Percentiles rank a stretch among this genome's conserved stretches.
Conservation (phyloP, 92 coral and sea anemone genomes). For the Parazoanthus swiftii region DNA sequence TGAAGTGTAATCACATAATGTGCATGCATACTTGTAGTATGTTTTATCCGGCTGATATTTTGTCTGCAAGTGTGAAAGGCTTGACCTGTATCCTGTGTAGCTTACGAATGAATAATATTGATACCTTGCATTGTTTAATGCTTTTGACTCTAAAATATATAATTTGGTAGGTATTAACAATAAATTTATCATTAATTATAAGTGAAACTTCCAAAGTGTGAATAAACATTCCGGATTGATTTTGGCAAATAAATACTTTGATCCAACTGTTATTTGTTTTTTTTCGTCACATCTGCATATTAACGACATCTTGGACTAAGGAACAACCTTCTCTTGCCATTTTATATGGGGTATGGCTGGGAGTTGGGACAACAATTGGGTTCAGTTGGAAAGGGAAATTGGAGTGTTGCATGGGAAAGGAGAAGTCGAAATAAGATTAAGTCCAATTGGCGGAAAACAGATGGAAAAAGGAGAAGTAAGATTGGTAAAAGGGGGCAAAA, state of each 20-base stretch:
- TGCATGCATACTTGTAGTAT: neutral
- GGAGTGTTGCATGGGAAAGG: no score
- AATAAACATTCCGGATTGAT: neutral
- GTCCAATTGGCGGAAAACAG: no score
- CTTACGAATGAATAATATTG: neutral
- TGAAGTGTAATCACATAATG: neutral
- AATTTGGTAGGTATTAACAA: neutral
- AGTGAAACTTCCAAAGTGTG: slow-evolving; percentile 1
- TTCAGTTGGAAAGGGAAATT: no score
- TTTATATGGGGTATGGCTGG: neutral
- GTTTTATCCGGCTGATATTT: neutral
- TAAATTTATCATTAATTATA: neutral
- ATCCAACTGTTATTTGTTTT: neutral
- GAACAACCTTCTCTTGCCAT: neutral
- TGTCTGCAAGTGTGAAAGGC: neutral
- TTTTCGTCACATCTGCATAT: neutral
- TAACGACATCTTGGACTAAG: neutral
- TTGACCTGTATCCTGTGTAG: neutral
- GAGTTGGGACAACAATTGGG: neutral
- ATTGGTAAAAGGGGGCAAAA: no score
- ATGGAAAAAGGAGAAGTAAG: neutral
- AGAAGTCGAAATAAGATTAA: neutral
- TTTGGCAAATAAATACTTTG: neutral
- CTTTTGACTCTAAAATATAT: neutral
- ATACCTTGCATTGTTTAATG: neutral